These are phyloP conservation scores for Himalopsyche anomala DNA, from an alignment of 2,888 invertebrate species.

Conservation along the genomic window DNA sequence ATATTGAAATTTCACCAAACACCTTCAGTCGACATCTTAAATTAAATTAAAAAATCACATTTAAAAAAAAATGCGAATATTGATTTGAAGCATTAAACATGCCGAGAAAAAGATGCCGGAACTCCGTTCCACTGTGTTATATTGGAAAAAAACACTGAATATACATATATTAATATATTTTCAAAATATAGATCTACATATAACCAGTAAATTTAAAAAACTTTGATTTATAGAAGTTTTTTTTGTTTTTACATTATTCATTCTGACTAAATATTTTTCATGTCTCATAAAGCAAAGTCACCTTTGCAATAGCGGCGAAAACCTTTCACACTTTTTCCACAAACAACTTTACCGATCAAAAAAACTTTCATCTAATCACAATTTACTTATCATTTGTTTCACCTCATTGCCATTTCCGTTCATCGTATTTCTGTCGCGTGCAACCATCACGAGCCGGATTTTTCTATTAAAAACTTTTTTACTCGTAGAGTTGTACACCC, in stretches of 20 bases:
- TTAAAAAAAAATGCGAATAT: too few relatives aligned
- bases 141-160: too few relatives aligned
- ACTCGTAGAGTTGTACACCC: constrained; percentile 38
- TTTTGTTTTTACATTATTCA: background rate
- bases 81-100: too few relatives aligned
- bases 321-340: constrained; percentile 25
- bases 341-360: constrained; percentile 43
- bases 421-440: constrained; percentile 49
- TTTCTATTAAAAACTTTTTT: constrained; percentile 59
- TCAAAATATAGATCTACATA: too few relatives aligned
- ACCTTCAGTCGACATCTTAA: too few relatives aligned
- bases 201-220: too few relatives aligned
- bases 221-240: background rate
- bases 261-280: constrained; percentile 19
- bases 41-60: too few relatives aligned
- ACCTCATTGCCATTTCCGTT: constrained; percentile 42
- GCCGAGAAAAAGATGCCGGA: too few relatives aligned
- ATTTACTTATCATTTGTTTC: constrained; percentile 38
- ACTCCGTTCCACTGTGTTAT: too few relatives aligned
- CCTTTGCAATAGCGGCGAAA: constrained; percentile 7
- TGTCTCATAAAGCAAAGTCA: constrained; percentile 35
- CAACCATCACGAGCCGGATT: constrained; percentile 51
- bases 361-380: constrained; percentile 39
- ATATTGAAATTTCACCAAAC: too few relatives aligned
- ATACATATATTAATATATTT: too few relatives aligned